Evolutionary conservation across 2,888 invertebrate species (phyloP).

Genomic region (Volucella inanis): DNA sequence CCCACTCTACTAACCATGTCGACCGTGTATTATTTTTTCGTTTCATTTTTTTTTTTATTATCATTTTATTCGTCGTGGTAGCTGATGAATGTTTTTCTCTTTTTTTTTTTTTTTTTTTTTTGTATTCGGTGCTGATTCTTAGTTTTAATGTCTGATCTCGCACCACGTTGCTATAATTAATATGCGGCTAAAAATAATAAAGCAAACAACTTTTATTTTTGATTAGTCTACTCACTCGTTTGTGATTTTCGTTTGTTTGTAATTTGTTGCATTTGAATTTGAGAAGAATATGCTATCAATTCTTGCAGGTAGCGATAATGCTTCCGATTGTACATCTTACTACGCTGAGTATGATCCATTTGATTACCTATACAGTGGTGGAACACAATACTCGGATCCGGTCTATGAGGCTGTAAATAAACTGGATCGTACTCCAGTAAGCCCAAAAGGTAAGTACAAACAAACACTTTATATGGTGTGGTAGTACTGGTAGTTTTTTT

Average conservation of each 20-base stretch:
- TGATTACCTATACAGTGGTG: conserved; percentile 88
- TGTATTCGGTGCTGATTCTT: neutral
- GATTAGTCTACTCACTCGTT: conserved; percentile 41
- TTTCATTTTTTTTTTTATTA: neutral
- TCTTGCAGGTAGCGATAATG: conserved; percentile 84
- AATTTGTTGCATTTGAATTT: conserved; percentile 26
- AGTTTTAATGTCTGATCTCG: conserved; percentile 29
- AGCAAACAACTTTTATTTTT: conserved; percentile 48
- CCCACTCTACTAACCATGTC: conserved; percentile 22
- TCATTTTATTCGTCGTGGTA: conserved; percentile 32
- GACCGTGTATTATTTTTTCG: conserved; percentile 3
- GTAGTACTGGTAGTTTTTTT: neutral
- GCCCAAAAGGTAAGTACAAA: conserved; percentile 81
- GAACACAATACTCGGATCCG: conserved; percentile 87
- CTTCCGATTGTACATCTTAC: conserved; percentile 86
- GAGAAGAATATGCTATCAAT: conserved; percentile 78
- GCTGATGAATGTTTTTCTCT: conserved; percentile 21
- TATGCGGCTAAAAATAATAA: conserved; percentile 73
- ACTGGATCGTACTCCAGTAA: conserved; percentile 84
- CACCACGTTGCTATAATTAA: conserved; percentile 67
- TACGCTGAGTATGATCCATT: conserved; percentile 92
- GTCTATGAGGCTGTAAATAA: conserved; percentile 88
- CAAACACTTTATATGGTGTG: neutral
- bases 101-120: neutral
- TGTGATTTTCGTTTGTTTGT: conserved; percentile 29